These are phyloP conservation scores for Callipepla squamata DNA, from an alignment of 2,113 vertebrate genomes.

Conservation along the genomic window DNA sequence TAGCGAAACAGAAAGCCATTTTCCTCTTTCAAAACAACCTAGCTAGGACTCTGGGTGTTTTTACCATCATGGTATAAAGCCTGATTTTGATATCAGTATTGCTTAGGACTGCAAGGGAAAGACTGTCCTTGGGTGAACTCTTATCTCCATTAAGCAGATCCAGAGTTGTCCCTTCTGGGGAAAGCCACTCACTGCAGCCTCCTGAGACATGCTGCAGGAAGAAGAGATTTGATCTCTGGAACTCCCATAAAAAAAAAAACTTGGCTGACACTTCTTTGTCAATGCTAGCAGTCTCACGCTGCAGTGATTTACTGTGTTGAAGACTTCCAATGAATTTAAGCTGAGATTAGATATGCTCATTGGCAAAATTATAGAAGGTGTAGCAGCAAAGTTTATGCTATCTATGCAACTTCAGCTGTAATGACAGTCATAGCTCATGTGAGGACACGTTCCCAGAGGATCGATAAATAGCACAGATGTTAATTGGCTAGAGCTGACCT, in stretches of 20 bases:
- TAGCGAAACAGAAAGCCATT: background rate
- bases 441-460: background rate
- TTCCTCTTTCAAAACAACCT: background rate
- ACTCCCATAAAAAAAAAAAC: slow-evolving; percentile 23
- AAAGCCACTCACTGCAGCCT: background rate
- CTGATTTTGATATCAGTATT: background rate
- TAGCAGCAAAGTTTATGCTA: background rate
- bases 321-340: background rate
- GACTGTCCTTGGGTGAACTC: background rate
- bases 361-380: background rate
- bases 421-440: background rate
- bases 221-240: slow-evolving; percentile 22
- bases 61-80: background rate
- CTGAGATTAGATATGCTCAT: background rate
- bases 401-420: background rate
- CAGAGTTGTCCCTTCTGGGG: background rate
- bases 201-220: background rate
- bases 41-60: background rate
- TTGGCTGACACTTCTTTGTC: background rate
- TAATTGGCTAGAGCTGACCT: background rate
- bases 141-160: background rate
- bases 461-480: background rate
- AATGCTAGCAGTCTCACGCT: background rate
- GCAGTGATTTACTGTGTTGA: background rate
- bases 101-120: slow-evolving; percentile 22